Conservation (phyloP, 64 coral and sea anemone genomes). For the Stichodactyla mertensii region DNA sequence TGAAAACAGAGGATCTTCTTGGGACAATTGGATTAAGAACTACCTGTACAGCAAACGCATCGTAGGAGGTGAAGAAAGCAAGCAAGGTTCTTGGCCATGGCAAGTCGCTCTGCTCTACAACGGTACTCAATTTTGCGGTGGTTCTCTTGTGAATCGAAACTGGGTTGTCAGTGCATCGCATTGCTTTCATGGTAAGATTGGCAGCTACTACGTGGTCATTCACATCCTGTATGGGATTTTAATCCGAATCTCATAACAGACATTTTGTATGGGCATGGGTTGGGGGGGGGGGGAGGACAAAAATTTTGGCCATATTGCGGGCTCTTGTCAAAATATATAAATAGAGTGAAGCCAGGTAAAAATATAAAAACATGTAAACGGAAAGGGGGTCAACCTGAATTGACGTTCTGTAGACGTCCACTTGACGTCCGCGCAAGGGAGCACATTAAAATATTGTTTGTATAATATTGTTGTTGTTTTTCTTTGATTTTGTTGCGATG, state of each 20-base stretch:
- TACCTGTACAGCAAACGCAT: conserved; percentile 1
- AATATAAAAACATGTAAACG: too few relatives aligned
- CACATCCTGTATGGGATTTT: neutral
- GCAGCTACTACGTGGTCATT: neutral
- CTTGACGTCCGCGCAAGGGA: too few relatives aligned
- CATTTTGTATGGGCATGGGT: too few relatives aligned
- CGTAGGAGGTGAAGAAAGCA: conserved; percentile 39
- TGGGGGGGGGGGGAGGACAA: too few relatives aligned
- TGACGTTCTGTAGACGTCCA: too few relatives aligned
- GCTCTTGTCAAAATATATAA: too few relatives aligned
- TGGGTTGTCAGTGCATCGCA: conserved; percentile 62
- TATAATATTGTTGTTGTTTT: too few relatives aligned
- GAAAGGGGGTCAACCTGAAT: too few relatives aligned
- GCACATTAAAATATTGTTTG: too few relatives aligned
- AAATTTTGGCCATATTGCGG: too few relatives aligned
- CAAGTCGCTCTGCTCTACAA: conserved; percentile 48
- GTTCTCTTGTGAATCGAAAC: conserved; percentile 35
- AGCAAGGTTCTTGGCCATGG: conserved; percentile 54
- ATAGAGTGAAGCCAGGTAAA: too few relatives aligned
- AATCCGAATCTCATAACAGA: neutral
- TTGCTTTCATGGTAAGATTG: conserved; percentile 40
- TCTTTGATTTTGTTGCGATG: too few relatives aligned
- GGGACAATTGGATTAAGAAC: neutral
- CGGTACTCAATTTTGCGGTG: conserved; percentile 32
- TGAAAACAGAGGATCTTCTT: neutral